Base-by-base conservation (phyloP, 2,888 invertebrate species). In the Agriotes lineatus region DNA sequence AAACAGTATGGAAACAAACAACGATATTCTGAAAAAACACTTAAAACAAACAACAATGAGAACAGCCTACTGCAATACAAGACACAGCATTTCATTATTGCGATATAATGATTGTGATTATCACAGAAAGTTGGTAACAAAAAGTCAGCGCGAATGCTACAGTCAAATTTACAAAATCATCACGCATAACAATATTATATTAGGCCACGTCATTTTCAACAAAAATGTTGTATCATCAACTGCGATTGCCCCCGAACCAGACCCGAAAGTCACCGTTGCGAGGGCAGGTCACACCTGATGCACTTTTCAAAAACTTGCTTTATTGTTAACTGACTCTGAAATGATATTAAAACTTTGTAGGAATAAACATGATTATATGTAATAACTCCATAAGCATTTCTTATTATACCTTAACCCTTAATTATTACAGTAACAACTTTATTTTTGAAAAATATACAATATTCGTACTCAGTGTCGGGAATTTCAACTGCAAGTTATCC, bases 21-120 rank as follows among this genome's bases (percentile, higher is more conserved):
- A 72, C 71, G 58, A 67, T 66, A 56, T 58, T 54, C 66, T 58
- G 54, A 67, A 57, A 76, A 78, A 78, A 72, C 58, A 67, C 52
- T 59, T 35, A 58, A 67, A 73, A 67, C 70, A 74, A 81, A 81
- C 79, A 81, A 81, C 80, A 76, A 68, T 67, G 45, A 81, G 77
- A 79, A 81, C 81, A 82, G 79, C 80, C 80, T 82, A 83, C 81
- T 79, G 81, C 81, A 83, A 83, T 82, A 82, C 83, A 83, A 84
- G 83, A 84, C 84, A 83, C 84, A 83, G 83, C 83, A 81, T 83
- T 79, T 83, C 79, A 81, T 84, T 84, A 84, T 84, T 84, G 84
- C 84, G 80, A 56, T 82, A 83, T 80, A 82, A 83, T 84, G 84
- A 84, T 84, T 84, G 84, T 79, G 83, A 82, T 83, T 84, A 84